Evolutionary conservation across 2,888 invertebrate genomes (phyloP).

Genomic region (Dynastes tityus): DNA sequence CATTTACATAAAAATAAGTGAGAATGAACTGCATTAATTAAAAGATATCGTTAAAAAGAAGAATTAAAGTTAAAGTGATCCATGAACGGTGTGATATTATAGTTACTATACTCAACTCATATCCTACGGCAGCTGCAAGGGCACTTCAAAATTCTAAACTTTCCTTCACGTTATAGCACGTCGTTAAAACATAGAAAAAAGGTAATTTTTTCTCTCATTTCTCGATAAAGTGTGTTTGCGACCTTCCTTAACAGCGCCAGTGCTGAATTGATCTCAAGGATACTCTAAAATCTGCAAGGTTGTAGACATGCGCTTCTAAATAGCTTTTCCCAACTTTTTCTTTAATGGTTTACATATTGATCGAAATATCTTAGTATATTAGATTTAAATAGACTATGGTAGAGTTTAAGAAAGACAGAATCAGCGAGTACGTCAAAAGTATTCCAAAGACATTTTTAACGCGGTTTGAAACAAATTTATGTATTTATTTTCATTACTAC

Average conservation of each 20-base stretch:
- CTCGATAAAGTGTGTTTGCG: neutral
- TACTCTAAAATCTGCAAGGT: conserved; percentile 41
- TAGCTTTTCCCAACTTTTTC: neutral
- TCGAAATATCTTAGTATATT: neutral
- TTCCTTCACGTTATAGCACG: neutral
- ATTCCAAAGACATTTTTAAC: too few relatives aligned
- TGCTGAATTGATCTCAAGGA: conserved; percentile 38
- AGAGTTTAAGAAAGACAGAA: too few relatives aligned
- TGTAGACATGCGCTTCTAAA: conserved; percentile 43
- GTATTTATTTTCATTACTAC: too few relatives aligned
- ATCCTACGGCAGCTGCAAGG: neutral
- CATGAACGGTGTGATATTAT: conserved; percentile 13
- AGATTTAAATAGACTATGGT: too few relatives aligned
- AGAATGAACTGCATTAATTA: conserved; percentile 3
- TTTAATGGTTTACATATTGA: neutral
- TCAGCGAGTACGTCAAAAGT: too few relatives aligned
- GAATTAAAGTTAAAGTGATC: neutral
- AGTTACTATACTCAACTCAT: conserved; percentile 9
- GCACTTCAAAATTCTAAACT: neutral
- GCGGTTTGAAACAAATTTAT: too few relatives aligned
- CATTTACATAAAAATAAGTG: neutral
- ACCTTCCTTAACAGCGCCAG: conserved; percentile 28
- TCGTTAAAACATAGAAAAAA: conserved; percentile 1
- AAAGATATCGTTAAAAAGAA: neutral
- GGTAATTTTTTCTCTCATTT: conserved; percentile 30